Base-by-base conservation (phyloP, 1,140 invertebrate species). In the Oryctes rhinoceros region DNA sequence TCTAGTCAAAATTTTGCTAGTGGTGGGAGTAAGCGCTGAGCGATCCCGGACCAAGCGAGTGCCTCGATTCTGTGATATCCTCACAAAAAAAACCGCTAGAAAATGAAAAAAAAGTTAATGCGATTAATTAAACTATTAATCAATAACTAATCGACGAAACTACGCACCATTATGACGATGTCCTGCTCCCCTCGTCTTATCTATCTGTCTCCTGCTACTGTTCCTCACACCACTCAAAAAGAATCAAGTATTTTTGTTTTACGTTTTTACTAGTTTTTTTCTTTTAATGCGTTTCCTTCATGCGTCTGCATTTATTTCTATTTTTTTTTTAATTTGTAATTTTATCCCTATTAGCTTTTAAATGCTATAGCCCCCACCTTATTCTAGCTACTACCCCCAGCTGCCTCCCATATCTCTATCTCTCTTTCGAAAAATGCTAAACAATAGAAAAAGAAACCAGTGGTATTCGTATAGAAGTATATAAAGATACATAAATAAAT, bases 11-110 rank as follows among this genome's bases (percentile, higher is more conserved):
- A 83, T 81, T 81, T 78, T 79, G 74, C 76, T 79, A 80, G 76
- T 78, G 79, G 79, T 79, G 74, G 80, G 59, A 39, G 62, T 78
- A 59, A 39, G 80, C 81, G 82, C 78, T 81, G 80, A 84, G 83
- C 82, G 82, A 79, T 75, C 82, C 79, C 80, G 84, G 83, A 83
- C 83, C 84, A 82, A 85, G 86, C 85, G 86, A 87, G 86, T 86
- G 86, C 86, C 86, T 87, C 84, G 82, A 84, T 82, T 85, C 86
- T 87, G 86, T 87, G 86, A 87, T 87, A 87, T 82, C 85, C 84
- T 86, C 84, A 86, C 85, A 85, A 81, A 76, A 76, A 74, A 74
- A 49, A 44, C 37, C 39, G 47, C 37, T 76, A 18, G n/a, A 76
- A 76, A 47, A 76, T 49, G 39, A 76, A 76, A 47, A 47, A 76